Evolutionary conservation across 2,113 vertebrate species (phyloP).

Genomic region (Cnemophilus loriae): DNA sequence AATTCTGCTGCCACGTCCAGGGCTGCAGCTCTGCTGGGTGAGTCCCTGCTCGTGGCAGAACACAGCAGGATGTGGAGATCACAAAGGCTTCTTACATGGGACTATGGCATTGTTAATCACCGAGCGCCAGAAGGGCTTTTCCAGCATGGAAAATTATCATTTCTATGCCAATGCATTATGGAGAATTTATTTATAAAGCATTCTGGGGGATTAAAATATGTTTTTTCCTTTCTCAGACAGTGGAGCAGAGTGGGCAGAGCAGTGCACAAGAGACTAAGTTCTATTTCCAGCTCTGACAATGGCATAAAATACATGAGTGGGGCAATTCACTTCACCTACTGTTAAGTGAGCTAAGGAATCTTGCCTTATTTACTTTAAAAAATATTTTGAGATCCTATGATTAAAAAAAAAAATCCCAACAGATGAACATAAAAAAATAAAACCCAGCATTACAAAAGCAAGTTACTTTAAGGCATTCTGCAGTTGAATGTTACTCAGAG

Average conservation of each 20-base stretch:
- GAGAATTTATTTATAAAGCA: background rate
- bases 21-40: background rate
- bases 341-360: background rate
- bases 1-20: background rate
- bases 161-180: background rate
- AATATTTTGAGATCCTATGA: background rate
- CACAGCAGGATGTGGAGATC: rapidly evolving
- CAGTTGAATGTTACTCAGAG: background rate
- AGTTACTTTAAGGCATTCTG: background rate
- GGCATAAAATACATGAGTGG: background rate
- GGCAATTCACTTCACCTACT: background rate
- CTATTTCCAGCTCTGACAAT: background rate
- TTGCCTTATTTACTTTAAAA: background rate
- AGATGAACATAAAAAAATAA: background rate
- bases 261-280: background rate
- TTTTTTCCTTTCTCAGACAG: background rate
- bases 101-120: background rate
- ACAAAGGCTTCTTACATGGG: background rate
- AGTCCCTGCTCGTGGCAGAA: too few species aligned
- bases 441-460: background rate
- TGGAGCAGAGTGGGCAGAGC: background rate
- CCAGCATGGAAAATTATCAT: background rate
- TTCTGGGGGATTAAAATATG: background rate
- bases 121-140: background rate
- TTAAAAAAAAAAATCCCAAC: background rate